These are phyloP conservation scores for Drosophila tanythrix DNA, from an alignment of 2,888 invertebrate species.

Conservation along the genomic window DNA sequence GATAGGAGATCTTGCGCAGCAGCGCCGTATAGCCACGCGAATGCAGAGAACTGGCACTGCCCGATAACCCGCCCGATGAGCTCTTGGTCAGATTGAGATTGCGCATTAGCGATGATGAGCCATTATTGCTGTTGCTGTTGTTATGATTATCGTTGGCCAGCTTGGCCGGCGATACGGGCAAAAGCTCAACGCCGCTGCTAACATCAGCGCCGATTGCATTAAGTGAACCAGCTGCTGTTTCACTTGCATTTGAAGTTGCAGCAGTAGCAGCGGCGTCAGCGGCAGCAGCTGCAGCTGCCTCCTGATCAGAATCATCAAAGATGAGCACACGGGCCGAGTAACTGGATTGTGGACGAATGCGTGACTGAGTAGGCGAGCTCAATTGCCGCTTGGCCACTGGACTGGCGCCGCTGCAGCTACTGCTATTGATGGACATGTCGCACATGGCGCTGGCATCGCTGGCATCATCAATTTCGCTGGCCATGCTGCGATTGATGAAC, in stretches of 20 bases:
- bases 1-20: conserved; percentile 84
- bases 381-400: conserved; percentile 80
- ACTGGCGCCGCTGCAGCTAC: conserved; percentile 61
- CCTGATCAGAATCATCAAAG: conserved; percentile 90
- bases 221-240: background rate
- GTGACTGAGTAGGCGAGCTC: conserved; percentile 69
- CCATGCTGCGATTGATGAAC: conserved; percentile 60
- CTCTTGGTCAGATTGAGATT: conserved; percentile 82
- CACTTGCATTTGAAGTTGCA: conserved; percentile 12
- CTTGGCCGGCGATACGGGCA: conserved; percentile 76
- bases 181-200: conserved; percentile 70
- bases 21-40: conserved; percentile 82
- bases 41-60: conserved; percentile 83
- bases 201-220: conserved; percentile 21
- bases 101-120: conserved; percentile 74
- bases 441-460: conserved; percentile 65
- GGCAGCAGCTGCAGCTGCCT: conserved; percentile 63
- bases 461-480: conserved; percentile 61
- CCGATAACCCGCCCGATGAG: conserved; percentile 83
- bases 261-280: conserved; percentile 17
- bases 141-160: conserved; percentile 52
- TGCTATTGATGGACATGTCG: conserved; percentile 58
- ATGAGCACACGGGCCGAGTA: conserved; percentile 91
- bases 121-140: conserved; percentile 58
- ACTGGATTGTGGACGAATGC: conserved; percentile 86